These are phyloP conservation scores for Eristalis pertinax DNA, from an alignment of 2,888 invertebrate species.

Conservation along the genomic window DNA sequence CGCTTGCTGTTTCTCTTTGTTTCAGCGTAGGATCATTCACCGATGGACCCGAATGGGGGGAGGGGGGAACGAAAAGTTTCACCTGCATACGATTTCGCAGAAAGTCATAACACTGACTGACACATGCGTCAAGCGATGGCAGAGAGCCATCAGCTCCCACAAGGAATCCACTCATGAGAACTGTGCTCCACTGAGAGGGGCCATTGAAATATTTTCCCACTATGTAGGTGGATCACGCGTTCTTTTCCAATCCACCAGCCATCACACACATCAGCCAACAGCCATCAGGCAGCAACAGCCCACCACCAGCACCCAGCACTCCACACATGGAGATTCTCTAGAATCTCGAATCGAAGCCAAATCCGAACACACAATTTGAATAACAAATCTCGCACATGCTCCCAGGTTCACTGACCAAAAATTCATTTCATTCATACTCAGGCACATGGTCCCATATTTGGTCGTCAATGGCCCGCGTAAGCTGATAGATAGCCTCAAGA, in stretches of 20 bases:
- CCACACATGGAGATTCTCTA: constrained; percentile 64
- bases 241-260: constrained; percentile 25
- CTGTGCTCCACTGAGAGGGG: not conserved
- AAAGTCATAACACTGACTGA: not conserved
- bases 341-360: constrained; percentile 25
- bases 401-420: constrained; percentile 69
- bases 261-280: not conserved
- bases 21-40: not conserved
- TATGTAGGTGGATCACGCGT: constrained; percentile 61
- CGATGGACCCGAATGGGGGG: no score
- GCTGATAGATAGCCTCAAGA: constrained; percentile 42
- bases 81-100: not conserved
- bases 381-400: constrained; percentile 66
- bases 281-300: no score
- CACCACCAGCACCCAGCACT: constrained; percentile 1
- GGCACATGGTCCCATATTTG: constrained; percentile 56
- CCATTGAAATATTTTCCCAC: constrained; percentile 30
- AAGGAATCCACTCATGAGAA: not conserved
- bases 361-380: constrained; percentile 44
- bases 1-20: not conserved
- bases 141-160: not conserved
- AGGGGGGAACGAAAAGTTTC: not conserved
- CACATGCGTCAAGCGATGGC: not conserved
- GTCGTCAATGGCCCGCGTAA: constrained; percentile 56
- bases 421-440: constrained; percentile 59